Evolutionary conservation across 2,888 invertebrate genomes (phyloP).

Genomic region (Microctonus aethiopoides): DNA sequence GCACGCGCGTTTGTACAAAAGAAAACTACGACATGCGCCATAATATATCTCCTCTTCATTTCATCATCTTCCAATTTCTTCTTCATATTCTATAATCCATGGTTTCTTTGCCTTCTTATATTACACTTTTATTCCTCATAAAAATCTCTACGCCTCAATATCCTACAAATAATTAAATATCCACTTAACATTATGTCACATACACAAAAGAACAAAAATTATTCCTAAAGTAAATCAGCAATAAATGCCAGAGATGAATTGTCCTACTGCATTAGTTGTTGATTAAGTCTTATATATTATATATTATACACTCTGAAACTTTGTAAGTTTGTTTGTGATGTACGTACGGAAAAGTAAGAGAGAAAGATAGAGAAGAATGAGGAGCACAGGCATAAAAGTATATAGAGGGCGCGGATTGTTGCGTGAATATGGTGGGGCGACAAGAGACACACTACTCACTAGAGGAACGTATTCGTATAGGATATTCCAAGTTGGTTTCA

Average conservation of each 20-base stretch:
- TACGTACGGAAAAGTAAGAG: not conserved
- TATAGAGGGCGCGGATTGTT: constrained; percentile 26
- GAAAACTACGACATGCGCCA: not conserved
- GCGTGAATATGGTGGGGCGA: constrained; percentile 30
- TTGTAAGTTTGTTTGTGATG: not conserved
- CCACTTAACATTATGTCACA: not conserved
- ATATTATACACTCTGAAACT: not conserved
- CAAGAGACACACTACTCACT: constrained; percentile 22
- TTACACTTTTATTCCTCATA: no score
- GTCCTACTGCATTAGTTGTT: no score
- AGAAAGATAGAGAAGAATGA: constrained; percentile 1
- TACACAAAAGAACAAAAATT: not conserved
- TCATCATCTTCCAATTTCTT: not conserved
- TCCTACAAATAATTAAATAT: no score
- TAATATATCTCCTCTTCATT: constrained; percentile 3
- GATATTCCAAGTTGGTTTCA: constrained; percentile 52
- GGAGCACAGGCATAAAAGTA: constrained; percentile 9
- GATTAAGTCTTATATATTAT: no score
- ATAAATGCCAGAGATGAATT: no score
- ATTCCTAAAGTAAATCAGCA: no score
- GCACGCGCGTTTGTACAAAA: constrained; percentile 13
- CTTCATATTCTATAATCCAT: no score
- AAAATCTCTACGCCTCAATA: no score
- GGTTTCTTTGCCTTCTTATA: no score
- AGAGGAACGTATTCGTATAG: constrained; percentile 32